Conservation (phyloP, 2,797 vertebrate species). For the Anguilla megastoma region DNA sequence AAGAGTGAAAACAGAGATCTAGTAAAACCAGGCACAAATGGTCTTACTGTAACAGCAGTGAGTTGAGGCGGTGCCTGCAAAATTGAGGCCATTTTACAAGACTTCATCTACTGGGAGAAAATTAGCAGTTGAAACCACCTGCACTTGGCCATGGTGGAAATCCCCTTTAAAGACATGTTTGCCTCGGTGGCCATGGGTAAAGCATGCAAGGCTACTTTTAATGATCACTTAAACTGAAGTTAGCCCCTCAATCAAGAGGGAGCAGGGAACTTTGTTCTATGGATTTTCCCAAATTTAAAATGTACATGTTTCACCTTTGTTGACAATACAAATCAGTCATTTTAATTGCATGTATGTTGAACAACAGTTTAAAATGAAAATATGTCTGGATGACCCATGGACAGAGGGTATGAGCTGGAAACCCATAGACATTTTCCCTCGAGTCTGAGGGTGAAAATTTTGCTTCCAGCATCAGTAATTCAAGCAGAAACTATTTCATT, state of each 20-base stretch:
- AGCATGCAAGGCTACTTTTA: constrained; percentile 27
- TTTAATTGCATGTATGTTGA: not conserved
- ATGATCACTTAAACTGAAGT: constrained; percentile 25
- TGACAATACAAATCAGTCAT: not conserved
- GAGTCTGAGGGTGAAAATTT: not conserved
- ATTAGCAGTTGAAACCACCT: constrained; percentile 29
- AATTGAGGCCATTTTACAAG: constrained; percentile 15
- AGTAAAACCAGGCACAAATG: constrained; percentile 20
- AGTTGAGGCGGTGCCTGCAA: not conserved
- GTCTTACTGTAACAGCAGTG: not conserved
- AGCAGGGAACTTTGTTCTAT: constrained; percentile 16
- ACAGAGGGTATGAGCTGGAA: not conserved
- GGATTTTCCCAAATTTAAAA: constrained; percentile 11
- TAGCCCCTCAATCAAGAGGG: constrained; percentile 36
- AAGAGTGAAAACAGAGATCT: not conserved
- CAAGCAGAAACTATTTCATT: constrained; percentile 6
- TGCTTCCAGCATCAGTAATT: constrained; percentile 13
- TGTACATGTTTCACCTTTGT: constrained; percentile 15
- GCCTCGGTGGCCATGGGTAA: constrained; percentile 29
- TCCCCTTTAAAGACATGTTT: constrained; percentile 36
- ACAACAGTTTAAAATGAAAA: not conserved
- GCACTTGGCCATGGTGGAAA: constrained; percentile 21
- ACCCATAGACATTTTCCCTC: not conserved
- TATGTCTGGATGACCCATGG: not conserved
- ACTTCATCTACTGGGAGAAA: constrained; percentile 25